A percentile compares a stretch with the other conserved stretches of the same genome.
phyloP scores from a whole-genome alignment of 2,113 vertebrate species.

The Eublepharis macularius region DNA sequence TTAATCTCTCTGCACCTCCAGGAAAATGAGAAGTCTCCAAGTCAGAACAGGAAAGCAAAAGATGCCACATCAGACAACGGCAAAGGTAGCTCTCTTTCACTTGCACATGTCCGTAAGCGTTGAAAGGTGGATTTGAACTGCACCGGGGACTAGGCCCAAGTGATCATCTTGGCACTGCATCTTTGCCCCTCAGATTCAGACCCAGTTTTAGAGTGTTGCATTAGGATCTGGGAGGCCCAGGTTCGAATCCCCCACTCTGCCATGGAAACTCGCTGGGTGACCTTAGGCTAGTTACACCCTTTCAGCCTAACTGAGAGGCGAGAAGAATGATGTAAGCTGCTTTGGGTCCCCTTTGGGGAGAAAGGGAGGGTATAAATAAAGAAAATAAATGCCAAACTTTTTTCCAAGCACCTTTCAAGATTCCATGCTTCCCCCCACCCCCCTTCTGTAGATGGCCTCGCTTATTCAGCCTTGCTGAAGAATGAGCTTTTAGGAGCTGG shows the following conservation, averaged over 20 bases:
- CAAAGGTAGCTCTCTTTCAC: constrained; percentile 81
- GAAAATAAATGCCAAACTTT: not conserved
- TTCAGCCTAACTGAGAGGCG: too few species aligned
- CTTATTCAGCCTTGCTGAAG: constrained; percentile 96
- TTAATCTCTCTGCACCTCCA: constrained; percentile 47
- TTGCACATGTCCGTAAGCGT: accelerated
- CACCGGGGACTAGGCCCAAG: not conserved
- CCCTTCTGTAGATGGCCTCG: constrained; percentile 85
- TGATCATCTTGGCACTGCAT: not conserved
- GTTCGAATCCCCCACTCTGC: too few species aligned
- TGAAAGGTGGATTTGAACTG: not conserved
- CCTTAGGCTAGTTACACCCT: too few species aligned
- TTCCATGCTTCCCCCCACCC: not conserved
- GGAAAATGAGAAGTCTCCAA: constrained; percentile 98
- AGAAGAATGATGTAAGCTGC: too few species aligned
- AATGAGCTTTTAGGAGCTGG: constrained; percentile 95
- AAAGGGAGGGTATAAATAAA: too few species aligned
- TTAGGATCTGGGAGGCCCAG: too few species aligned
- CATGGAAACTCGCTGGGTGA: too few species aligned
- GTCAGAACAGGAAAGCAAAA: constrained; percentile 97
- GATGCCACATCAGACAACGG: constrained; percentile 94
- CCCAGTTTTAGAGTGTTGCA: too few species aligned
- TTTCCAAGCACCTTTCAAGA: not conserved
- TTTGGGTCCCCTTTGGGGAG: too few species aligned
- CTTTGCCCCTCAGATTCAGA: too few species aligned